A percentile compares a stretch with the other conserved stretches of the same genome.
Evolutionary conservation across 2,888 invertebrate species (phyloP).

Genomic region (Elmis aenea): DNA sequence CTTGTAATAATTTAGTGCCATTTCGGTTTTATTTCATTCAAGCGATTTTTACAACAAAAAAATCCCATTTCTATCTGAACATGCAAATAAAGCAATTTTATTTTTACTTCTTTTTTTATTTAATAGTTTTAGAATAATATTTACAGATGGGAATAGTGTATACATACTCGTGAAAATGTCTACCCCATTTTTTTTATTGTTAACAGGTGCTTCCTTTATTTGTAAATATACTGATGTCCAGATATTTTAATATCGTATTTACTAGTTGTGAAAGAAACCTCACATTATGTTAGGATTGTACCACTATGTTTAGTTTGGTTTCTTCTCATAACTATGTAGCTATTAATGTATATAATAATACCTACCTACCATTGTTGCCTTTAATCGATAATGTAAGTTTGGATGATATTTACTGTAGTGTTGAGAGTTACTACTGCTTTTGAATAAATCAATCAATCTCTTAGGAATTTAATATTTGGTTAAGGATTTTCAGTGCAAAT

Average conservation of each 20-base stretch:
- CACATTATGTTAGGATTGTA: too few relatives aligned
- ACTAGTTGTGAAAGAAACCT: constrained; percentile 6
- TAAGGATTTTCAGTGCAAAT: constrained; percentile 15
- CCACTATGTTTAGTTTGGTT: not conserved
- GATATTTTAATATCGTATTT: constrained; percentile 14
- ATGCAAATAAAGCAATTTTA: too few relatives aligned
- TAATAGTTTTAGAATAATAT: too few relatives aligned
- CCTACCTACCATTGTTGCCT: constrained; percentile 23
- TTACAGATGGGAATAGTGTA: too few relatives aligned
- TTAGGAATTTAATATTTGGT: constrained; percentile 13
- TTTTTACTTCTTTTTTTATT: too few relatives aligned
- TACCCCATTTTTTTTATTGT: too few relatives aligned
- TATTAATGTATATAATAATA: constrained; percentile 21
- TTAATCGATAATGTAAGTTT: constrained; percentile 18
- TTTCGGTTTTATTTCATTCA: too few relatives aligned
- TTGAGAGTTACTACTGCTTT: constrained; percentile 13
- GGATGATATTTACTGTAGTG: constrained; percentile 23
- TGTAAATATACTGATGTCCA: constrained; percentile 19
- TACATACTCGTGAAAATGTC: too few relatives aligned
- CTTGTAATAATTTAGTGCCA: constrained; percentile 20
- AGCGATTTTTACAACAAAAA: too few relatives aligned
- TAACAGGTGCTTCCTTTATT: constrained; percentile 25
- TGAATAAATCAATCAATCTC: constrained; percentile 9
- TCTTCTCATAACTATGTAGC: constrained; percentile 7
- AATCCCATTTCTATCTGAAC: too few relatives aligned